Evolutionary conservation across 2,888 invertebrate genomes (phyloP), one percentile per base, ranked within the genome.

Genomic region (Alviniconcha strummeri): DNA sequence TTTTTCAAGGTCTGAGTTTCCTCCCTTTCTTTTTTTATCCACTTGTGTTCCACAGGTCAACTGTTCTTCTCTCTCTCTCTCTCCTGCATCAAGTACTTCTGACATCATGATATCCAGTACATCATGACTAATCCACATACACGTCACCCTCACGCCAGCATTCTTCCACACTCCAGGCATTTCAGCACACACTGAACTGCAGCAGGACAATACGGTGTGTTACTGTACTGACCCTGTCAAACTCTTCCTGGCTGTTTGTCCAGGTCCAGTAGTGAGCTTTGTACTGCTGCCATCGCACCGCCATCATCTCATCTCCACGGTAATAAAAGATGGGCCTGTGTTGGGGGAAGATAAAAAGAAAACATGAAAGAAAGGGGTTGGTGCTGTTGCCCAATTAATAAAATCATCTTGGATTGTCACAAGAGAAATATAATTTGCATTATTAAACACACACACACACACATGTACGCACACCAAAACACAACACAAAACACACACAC

Each of bases 301-400:
- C 95, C 94, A 95, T 95, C 84, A 95, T 86, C 83, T 94, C 92
- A 85, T 94, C 91, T 69, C 95, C 95, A 85, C 95, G 94, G 90
- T 95, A 95, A 90, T 94, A 94, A 88, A 94, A 94, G 75, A 95
- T 91, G 8, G 94, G 94, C 82, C 94, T 94, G 84, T 75, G 92
- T 77, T 90, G 91, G 9, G 89, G 60, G 17, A 36, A 19, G 4
- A 17, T 19, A 11, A 5, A 36, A 64, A 64, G 11, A 64, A 64
- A 9, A 64, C 9, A 64, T 64, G 15, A 64, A 64, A 13, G 64
- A 64, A 64, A 11, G 11, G 64, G 17, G 64, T 8, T 64, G 64
- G 64, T 17, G 17, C 64, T 11, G 64, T 64, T 64, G 17, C 64
- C 11, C 11, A 64, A 36, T 36, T 36, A 36, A 36, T 36, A 36